Conservation (phyloP, 2,797 vertebrate species). For the Sebastes taczanowskii region DNA sequence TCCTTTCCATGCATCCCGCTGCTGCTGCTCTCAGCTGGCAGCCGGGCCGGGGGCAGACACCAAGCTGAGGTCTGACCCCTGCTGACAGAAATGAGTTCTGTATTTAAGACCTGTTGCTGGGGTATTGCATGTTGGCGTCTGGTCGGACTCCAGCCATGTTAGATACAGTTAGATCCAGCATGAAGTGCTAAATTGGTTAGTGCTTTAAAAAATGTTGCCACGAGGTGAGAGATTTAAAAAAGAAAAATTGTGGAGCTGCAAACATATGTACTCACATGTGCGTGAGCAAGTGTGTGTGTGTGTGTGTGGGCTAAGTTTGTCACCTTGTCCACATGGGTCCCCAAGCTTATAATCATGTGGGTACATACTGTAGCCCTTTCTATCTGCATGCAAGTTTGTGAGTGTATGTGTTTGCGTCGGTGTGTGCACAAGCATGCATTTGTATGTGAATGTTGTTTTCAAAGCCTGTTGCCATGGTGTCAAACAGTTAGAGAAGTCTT, state of each 20-base stretch:
- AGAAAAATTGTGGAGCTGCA: constrained; percentile 17
- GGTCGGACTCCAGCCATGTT: constrained; percentile 27
- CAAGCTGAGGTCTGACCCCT: constrained; percentile 79
- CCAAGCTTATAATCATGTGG: background rate
- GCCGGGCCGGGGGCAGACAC: constrained; percentile 42
- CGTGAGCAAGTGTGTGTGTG: background rate
- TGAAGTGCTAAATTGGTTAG: constrained; percentile 66
- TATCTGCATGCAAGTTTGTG: background rate
- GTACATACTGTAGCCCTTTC: background rate
- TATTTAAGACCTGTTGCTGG: constrained; percentile 61
- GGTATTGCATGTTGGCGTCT: constrained; percentile 27
- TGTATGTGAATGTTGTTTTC: constrained; percentile 44
- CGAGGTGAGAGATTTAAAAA: constrained; percentile 32
- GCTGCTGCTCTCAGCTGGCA: constrained; percentile 42
- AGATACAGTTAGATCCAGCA: constrained; percentile 53
- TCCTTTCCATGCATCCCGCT: constrained; percentile 42
- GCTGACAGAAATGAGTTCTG: constrained; percentile 73
- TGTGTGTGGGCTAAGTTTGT: constrained; percentile 6
- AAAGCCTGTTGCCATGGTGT: constrained; percentile 62
- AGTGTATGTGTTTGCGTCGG: background rate
- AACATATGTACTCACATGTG: constrained; percentile 11
- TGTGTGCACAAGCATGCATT: constrained; percentile 14
- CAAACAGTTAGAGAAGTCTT: constrained; percentile 66
- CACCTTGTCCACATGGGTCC: background rate
- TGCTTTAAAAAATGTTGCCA: constrained; percentile 52